A percentile compares a stretch with the other conserved stretches of the same genome.
phyloP scores from a whole-genome alignment of 1,140 invertebrate genomes.

The Aphelenchoides besseyi region DNA sequence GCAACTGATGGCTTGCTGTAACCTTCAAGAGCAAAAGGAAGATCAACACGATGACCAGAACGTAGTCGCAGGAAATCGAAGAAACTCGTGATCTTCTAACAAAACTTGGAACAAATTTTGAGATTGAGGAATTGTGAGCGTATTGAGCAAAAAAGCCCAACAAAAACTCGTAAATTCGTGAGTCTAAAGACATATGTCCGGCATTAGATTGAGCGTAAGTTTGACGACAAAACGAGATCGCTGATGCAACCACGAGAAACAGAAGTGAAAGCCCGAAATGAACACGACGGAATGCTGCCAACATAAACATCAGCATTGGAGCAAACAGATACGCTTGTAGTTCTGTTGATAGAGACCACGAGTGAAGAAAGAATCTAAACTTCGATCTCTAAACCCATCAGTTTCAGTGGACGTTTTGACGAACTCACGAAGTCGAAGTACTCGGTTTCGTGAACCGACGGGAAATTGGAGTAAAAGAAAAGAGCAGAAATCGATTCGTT shows the following conservation, averaged over 20 bases:
- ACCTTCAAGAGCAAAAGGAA: background rate
- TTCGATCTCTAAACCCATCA: conserved; percentile 23
- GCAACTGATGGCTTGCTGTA: background rate
- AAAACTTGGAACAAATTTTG: background rate
- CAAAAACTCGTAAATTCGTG: background rate
- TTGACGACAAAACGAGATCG: background rate
- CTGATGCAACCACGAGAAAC: background rate
- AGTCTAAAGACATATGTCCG: background rate
- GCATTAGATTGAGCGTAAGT: background rate
- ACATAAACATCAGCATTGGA: conserved; percentile 12
- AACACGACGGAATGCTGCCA: background rate
- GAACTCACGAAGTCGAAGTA: conserved; percentile 9
- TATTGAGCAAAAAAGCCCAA: conserved; percentile 2
- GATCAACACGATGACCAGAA: background rate
- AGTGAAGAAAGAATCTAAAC: conserved; percentile 31
- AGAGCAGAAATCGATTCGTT: background rate
- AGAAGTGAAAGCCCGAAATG: background rate
- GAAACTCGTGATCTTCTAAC: background rate
- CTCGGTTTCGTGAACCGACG: background rate
- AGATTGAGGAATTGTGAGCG: background rate
- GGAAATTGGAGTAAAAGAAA: conserved; percentile 12
- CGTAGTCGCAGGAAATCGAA: background rate
- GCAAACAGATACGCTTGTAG: conserved; percentile 28
- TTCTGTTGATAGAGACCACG: conserved; percentile 18
- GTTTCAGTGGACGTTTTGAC: background rate